A percentile compares a stretch with the other conserved stretches of the same genome.
Conservation (phyloP, 2,797 vertebrate species). For the Onychomys torridus region DNA sequence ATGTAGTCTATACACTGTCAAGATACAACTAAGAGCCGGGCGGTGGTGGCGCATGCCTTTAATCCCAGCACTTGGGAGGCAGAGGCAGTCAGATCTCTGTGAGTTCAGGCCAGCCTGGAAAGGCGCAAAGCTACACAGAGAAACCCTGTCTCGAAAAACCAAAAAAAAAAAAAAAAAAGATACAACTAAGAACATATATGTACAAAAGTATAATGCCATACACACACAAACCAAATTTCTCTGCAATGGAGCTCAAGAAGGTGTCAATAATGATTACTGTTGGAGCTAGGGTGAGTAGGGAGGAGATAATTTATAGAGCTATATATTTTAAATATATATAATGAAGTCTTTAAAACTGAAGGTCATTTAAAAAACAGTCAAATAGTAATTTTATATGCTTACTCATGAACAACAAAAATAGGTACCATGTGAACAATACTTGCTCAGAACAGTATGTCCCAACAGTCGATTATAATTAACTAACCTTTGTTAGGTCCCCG, state of each 20-base stretch:
- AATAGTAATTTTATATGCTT: conserved; percentile 67
- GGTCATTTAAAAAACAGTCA: conserved; percentile 47
- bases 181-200: neutral
- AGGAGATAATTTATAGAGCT: neutral
- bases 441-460: conserved; percentile 55
- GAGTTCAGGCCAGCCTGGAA: no score
- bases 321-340: conserved; percentile 45
- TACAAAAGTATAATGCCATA: neutral
- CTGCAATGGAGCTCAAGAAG: conserved; percentile 25
- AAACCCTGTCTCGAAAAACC: no score
- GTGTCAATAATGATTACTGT: conserved; percentile 26
- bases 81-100: no score
- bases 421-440: conserved; percentile 44
- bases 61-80: no score
- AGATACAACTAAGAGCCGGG: conserved; percentile 30
- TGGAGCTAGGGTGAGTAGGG: neutral
- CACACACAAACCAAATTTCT: conserved; percentile 1
- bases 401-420: conserved; percentile 48
- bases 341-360: conserved; percentile 36
- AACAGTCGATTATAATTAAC: conserved; percentile 58
- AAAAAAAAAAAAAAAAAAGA: no score
- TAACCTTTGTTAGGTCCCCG: conserved; percentile 16
- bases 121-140: no score
- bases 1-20: conserved; percentile 23
- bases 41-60: no score